phyloP scores from a whole-genome alignment of 2,113 vertebrate genomes.

The Nannospalax galili region DNA sequence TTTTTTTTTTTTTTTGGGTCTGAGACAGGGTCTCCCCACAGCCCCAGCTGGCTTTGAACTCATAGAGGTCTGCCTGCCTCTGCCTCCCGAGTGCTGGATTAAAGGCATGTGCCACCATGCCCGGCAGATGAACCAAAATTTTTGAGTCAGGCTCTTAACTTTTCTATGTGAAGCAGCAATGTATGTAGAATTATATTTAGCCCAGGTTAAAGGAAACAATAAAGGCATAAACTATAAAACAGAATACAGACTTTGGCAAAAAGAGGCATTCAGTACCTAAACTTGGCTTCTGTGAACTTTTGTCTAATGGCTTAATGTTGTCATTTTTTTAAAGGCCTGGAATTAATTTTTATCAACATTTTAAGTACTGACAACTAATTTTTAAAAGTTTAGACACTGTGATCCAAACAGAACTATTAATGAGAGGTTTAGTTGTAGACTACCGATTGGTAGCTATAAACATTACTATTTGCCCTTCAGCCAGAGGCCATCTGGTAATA shows the following conservation, averaged over 20 bases:
- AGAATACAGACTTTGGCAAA: not conserved
- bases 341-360: conserved; percentile 45
- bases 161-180: conserved; percentile 18
- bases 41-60: too few species aligned
- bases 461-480: not conserved
- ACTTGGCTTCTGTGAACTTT: conserved; percentile 9
- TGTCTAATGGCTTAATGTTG: not conserved
- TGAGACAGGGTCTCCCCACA: too few species aligned
- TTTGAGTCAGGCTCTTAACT: not conserved
- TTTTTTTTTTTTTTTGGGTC: too few species aligned
- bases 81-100: too few species aligned
- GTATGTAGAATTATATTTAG: not conserved
- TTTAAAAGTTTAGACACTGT: conserved; percentile 23
- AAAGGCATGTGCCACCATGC: too few species aligned
- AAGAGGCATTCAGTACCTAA: not conserved
- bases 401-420: conserved; percentile 43
- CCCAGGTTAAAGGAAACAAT: not conserved
- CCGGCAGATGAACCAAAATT: too few species aligned
- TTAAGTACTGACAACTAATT: conserved; percentile 43
- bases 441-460: not conserved
- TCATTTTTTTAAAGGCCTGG: not conserved
- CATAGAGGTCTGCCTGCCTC: too few species aligned
- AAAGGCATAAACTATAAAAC: not conserved
- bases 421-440: conserved; percentile 1
- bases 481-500: not conserved